phyloP scores from a whole-genome alignment of 2,888 invertebrate genomes.

The Hylaea fasciaria region DNA sequence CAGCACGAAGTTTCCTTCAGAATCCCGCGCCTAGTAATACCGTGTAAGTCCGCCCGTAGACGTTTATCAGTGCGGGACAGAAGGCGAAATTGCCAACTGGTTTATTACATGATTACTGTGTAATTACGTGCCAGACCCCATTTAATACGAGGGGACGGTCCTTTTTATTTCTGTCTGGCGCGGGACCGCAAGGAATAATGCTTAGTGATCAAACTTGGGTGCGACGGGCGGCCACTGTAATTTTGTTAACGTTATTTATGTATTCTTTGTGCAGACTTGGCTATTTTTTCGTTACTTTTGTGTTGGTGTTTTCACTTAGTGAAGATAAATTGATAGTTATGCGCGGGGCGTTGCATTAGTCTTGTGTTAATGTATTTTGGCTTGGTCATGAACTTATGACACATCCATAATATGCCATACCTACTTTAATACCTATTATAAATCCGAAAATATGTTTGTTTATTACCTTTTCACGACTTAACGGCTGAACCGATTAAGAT shows the following conservation, averaged over 20 bases:
- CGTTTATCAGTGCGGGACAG: constrained; percentile 51
- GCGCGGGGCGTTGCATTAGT: constrained; percentile 4
- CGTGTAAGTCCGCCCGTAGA: constrained; percentile 15
- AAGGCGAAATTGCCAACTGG: constrained; percentile 50
- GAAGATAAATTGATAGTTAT: constrained; percentile 20
- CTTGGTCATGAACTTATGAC: background rate
- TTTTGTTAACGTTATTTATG: constrained; percentile 38
- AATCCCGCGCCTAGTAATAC: background rate
- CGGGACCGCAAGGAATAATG: constrained; percentile 34
- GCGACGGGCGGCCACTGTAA: constrained; percentile 32
- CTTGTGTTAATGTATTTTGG: constrained; percentile 9
- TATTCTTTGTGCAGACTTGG: constrained; percentile 28
- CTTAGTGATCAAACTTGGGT: constrained; percentile 39
- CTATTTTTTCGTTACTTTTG: constrained; percentile 26
- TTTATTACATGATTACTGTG: constrained; percentile 53
- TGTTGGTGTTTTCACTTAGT: constrained; percentile 24
- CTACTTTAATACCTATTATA: no score
- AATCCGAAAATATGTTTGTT: no score
- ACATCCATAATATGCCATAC: no score
- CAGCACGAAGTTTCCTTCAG: no score
- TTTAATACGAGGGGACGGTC: constrained; percentile 45
- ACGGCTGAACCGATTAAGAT: no score
- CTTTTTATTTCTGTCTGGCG: constrained; percentile 45
- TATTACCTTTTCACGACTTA: no score
- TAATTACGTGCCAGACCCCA: constrained; percentile 50